Conservation (phyloP, 35 echinoderm and acorn worm genomes). For the Ophioderma brevispina region DNA sequence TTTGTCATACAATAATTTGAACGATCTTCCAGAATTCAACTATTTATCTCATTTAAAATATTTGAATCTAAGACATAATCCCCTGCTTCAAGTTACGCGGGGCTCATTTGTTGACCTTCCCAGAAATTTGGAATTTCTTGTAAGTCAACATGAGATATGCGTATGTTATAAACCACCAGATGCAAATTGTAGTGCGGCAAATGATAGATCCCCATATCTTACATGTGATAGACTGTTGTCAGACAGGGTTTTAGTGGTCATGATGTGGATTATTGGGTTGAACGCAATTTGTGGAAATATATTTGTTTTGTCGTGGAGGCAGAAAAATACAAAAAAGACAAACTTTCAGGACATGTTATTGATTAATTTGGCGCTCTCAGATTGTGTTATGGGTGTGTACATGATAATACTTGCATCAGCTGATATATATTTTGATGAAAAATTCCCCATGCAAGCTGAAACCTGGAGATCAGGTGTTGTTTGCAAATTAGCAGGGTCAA, state of each 20-base stretch:
- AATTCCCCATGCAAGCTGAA: neutral
- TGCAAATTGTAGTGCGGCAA: neutral
- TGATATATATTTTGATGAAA: neutral
- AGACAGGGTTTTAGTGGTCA: neutral
- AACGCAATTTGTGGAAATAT: neutral
- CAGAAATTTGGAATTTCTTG: neutral
- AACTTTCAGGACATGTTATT: neutral
- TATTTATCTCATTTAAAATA: neutral
- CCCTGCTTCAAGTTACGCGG: neutral
- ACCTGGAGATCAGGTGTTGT: neutral
- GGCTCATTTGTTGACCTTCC: neutral
- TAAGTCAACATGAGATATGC: neutral
- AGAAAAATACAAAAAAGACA: neutral
- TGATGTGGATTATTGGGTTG: neutral
- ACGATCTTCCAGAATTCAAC: neutral
- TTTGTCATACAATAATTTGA: neutral
- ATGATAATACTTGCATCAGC: neutral
- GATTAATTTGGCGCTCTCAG: neutral
- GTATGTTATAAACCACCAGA: neutral
- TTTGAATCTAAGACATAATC: neutral
- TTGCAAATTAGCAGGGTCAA: neutral
- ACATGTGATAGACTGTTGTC: neutral
- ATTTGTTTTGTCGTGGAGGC: neutral
- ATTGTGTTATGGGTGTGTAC: neutral
- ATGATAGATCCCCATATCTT: neutral